Percentiles rank a stretch among this genome's conserved stretches.
These are phyloP conservation scores for Echinometra lucunter DNA, from an alignment of 53 echinoderm and acorn worm species.

Conservation along the genomic window DNA sequence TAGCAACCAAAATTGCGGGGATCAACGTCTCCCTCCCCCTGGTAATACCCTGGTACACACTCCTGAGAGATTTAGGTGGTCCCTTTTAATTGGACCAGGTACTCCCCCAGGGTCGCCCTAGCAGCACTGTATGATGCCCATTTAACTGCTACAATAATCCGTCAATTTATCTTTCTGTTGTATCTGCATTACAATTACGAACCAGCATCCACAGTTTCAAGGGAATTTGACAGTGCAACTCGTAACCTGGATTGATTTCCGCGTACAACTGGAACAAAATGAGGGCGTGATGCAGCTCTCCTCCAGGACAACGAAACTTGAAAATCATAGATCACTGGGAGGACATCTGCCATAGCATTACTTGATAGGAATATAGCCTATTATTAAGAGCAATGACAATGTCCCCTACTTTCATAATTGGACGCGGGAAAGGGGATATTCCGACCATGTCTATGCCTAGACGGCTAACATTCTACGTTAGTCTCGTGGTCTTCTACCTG, in stretches of 20 bases:
- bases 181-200: too few species aligned
- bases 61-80: not conserved
- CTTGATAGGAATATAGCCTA: too few species aligned
- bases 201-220: not conserved
- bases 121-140: not conserved
- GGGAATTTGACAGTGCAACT: not conserved
- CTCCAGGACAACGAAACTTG: too few species aligned
- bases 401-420: too few species aligned
- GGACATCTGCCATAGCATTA: too few species aligned
- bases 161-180: not conserved
- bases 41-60: not conserved
- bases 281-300: too few species aligned
- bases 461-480: too few species aligned
- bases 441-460: too few species aligned
- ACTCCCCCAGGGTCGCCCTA: not conserved
- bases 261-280: not conserved
- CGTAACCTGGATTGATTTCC: not conserved
- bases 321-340: too few species aligned
- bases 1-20: constrained; percentile 20
- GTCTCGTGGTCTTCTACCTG: not conserved
- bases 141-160: not conserved
- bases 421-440: too few species aligned
- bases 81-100: not conserved
- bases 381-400: too few species aligned
- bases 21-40: constrained; percentile 12